Conservation (phyloP, 30 jellyfish, hydroid and myxozoan genomes). For the Morbakka virulenta region DNA sequence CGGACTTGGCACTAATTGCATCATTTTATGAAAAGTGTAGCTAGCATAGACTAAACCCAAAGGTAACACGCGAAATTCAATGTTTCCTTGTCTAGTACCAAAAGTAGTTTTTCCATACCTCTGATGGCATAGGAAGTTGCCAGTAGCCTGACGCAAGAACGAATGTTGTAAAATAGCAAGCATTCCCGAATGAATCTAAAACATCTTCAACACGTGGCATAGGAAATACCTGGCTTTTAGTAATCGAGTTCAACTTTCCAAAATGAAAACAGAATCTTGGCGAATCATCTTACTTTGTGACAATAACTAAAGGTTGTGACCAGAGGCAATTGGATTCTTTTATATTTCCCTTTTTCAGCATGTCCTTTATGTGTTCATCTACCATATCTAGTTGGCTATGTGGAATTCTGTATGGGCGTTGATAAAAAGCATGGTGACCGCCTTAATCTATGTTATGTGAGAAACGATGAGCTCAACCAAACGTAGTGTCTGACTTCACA, state of each 20-base stretch:
- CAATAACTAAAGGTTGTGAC: slow-evolving; percentile 16
- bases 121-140: slow-evolving; percentile 40
- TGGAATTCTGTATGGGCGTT: neutral
- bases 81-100: slow-evolving; percentile 27
- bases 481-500: neutral
- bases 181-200: slow-evolving; percentile 33
- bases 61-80: slow-evolving; percentile 40
- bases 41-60: slow-evolving; percentile 41
- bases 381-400: neutral
- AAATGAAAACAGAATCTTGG: slow-evolving; percentile 36
- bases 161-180: slow-evolving; percentile 32
- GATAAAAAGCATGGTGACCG: neutral
- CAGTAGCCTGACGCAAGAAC: slow-evolving; percentile 58
- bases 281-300: slow-evolving; percentile 43
- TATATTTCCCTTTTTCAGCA: slow-evolving; percentile 25
- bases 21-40: slow-evolving; percentile 39
- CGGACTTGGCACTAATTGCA: slow-evolving; percentile 32
- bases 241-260: slow-evolving; percentile 13
- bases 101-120: slow-evolving; percentile 35
- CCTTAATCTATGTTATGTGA: slow-evolving; percentile 3
- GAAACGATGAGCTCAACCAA: slow-evolving; percentile 16
- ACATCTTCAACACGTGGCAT: slow-evolving; percentile 61
- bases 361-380: neutral
- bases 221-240: slow-evolving; percentile 45
- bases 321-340: slow-evolving; percentile 18